Evolutionary conservation across 30 jellyfish, hydroid and myxozoan genomes (phyloP).

Genomic region (Cassiopea andromeda): DNA sequence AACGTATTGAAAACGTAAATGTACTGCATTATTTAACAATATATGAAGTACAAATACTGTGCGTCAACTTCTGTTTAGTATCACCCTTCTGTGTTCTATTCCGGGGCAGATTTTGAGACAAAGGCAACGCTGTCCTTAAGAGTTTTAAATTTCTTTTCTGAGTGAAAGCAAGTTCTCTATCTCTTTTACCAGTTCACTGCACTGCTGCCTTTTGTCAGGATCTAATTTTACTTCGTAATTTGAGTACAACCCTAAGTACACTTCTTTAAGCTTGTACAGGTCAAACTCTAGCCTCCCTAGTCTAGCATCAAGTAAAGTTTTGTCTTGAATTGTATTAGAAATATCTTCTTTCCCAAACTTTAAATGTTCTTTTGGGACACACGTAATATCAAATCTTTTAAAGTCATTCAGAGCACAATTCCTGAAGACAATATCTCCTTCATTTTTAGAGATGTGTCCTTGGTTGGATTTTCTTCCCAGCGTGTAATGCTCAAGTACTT

Average conservation of each 20-base stretch:
- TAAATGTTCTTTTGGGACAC: constrained; percentile 58
- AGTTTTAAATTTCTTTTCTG: neutral
- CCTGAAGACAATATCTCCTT: neutral
- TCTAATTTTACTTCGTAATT: neutral
- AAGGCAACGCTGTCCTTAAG: neutral
- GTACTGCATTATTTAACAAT: too few species aligned
- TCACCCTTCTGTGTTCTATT: too few species aligned
- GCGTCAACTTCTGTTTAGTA: too few species aligned
- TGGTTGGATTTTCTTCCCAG: neutral
- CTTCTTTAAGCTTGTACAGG: constrained; percentile 14
- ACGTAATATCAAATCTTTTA: constrained; percentile 29
- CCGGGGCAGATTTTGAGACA: too few species aligned
- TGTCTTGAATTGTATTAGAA: neutral
- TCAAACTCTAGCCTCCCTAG: constrained; percentile 5
- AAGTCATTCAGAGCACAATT: neutral
- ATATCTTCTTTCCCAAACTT: constrained; percentile 1
- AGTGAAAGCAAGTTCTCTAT: neutral
- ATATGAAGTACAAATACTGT: too few species aligned
- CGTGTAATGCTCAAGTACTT: constrained; percentile 1
- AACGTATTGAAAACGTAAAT: too few species aligned
- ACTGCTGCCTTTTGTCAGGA: neutral
- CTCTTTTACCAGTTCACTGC: neutral
- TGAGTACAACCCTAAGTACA: neutral
- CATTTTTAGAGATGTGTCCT: neutral
- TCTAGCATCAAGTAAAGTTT: neutral